phyloP scores from a whole-genome alignment of 2,888 invertebrate species.

The Standfussiana lucernea region DNA sequence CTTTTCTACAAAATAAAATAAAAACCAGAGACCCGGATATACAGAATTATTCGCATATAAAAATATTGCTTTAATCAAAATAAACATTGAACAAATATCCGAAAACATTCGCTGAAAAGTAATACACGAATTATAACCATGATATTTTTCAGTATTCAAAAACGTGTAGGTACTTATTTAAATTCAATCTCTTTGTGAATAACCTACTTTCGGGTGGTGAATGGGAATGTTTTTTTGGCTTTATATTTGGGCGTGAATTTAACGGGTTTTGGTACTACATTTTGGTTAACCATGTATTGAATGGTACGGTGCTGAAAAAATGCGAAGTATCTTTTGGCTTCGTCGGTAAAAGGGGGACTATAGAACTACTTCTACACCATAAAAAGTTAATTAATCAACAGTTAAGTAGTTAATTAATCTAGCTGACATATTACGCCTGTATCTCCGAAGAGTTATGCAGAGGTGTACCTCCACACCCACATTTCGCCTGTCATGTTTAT shows the following conservation, averaged over 20 bases:
- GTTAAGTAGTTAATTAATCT: too few relatives aligned
- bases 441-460: too few relatives aligned
- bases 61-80: constrained; percentile 17
- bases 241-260: not conserved
- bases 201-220: constrained; percentile 40
- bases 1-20: not conserved
- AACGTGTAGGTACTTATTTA: constrained; percentile 17
- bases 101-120: constrained; percentile 27
- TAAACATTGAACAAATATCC: constrained; percentile 26
- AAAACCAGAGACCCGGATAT: not conserved
- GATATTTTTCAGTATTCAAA: constrained; percentile 35
- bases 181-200: constrained; percentile 35
- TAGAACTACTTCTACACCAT: too few relatives aligned
- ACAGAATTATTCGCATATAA: not conserved
- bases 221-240: constrained; percentile 5
- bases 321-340: not conserved
- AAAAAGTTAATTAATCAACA: too few relatives aligned
- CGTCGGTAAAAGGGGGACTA: too few relatives aligned
- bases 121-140: constrained; percentile 2
- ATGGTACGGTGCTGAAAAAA: constrained; percentile 1
- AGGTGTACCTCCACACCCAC: too few relatives aligned
- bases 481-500: too few relatives aligned
- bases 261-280: not conserved
- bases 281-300: not conserved
- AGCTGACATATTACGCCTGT: too few relatives aligned